A percentile compares a stretch with the other conserved stretches of the same genome.
Evolutionary conservation across 2,113 vertebrate genomes (phyloP).

Genomic region (Sylvilagus bachmani): DNA sequence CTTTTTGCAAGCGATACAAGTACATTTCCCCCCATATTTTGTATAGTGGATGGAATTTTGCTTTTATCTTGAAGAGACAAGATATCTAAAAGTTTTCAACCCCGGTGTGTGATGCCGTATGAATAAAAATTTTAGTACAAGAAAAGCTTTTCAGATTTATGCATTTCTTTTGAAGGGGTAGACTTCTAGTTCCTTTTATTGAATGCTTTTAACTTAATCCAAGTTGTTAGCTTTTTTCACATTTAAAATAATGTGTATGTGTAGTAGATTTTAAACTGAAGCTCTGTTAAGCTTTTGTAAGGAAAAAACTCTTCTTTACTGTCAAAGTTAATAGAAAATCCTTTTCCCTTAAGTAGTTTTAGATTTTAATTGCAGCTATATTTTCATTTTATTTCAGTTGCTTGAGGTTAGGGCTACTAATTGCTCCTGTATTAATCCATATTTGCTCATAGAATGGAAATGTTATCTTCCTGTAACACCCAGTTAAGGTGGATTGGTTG

Average conservation of each 20-base stretch:
- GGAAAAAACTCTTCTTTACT: not conserved
- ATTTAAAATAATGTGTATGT: not conserved
- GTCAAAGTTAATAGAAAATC: not conserved
- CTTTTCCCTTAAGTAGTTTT: not conserved
- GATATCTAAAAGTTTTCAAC: not conserved
- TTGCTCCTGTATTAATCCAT: not conserved
- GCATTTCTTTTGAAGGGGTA: slow-evolving; percentile 43
- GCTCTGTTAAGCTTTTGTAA: not conserved
- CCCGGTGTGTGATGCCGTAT: slow-evolving; percentile 1
- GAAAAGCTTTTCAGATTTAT: slow-evolving; percentile 17
- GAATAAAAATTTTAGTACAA: slow-evolving; percentile 46
- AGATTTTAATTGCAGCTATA: not conserved
- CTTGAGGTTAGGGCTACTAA: not conserved
- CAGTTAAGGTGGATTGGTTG: not conserved
- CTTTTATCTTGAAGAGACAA: not conserved
- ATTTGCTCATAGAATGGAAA: slow-evolving; percentile 37
- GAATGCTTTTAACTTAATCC: slow-evolving; percentile 9
- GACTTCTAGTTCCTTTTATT: slow-evolving; percentile 18
- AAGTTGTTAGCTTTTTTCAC: not conserved
- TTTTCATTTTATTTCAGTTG: not conserved
- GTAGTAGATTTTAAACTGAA: slow-evolving; percentile 25
- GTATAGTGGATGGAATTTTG: slow-evolving; percentile 45
- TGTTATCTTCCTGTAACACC: not conserved
- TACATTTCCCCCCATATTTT: not conserved
- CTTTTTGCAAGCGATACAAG: not conserved